Percentiles rank a stretch among this genome's conserved stretches.
These are phyloP conservation scores for Diploptera punctata DNA, from an alignment of 2,888 invertebrate genomes.

Conservation along the genomic window DNA sequence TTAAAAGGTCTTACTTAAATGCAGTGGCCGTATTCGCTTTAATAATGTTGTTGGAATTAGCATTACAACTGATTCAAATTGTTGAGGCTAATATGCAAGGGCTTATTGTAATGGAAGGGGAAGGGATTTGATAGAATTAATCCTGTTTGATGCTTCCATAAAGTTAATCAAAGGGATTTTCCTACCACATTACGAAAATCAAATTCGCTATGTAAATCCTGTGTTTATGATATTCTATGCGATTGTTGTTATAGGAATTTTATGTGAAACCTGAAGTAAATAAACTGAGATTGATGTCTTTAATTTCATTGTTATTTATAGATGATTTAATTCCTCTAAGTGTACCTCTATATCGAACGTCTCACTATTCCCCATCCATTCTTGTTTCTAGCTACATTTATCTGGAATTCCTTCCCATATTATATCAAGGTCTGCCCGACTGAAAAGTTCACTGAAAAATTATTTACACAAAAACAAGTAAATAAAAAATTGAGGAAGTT, in stretches of 20 bases:
- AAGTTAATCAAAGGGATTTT: conserved; percentile 26
- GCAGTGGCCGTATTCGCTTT: background rate
- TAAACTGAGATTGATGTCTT: too few relatives aligned
- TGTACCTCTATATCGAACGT: too few relatives aligned
- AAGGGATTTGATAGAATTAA: conserved; percentile 28
- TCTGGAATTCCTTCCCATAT: too few relatives aligned
- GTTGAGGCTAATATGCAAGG: background rate
- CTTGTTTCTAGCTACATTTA: too few relatives aligned
- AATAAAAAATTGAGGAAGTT: too few relatives aligned
- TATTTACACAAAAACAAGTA: too few relatives aligned
- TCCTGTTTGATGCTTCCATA: conserved; percentile 21
- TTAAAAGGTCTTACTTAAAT: background rate
- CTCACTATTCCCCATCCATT: too few relatives aligned
- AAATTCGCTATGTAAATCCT: conserved; percentile 18
- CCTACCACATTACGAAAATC: conserved; percentile 23
- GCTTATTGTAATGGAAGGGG: conserved; percentile 22
- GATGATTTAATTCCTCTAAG: too few relatives aligned
- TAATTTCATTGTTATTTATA: too few relatives aligned
- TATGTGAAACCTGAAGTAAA: too few relatives aligned
- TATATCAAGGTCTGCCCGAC: background rate
- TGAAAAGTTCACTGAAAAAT: conserved; percentile 2
- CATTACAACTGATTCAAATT: conserved; percentile 16
- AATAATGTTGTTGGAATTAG: conserved; percentile 14
- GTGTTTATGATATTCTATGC: background rate
- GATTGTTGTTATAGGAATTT: too few relatives aligned